Conservation (phyloP, 2,797 vertebrate genomes). For the Halcyon badia region DNA sequence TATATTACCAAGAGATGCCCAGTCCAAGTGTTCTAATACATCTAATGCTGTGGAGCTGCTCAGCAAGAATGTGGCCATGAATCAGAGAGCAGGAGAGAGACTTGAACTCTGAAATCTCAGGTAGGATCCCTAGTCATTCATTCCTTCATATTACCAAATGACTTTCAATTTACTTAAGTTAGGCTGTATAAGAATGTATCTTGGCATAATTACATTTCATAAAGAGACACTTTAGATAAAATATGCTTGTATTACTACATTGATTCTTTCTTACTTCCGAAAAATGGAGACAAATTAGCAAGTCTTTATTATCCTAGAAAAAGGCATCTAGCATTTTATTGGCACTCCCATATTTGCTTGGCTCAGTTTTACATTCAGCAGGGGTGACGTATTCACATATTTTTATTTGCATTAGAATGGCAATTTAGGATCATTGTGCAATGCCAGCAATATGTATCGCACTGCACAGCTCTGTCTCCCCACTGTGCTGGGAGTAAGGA, state of each 20-base stretch:
- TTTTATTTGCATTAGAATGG: constrained; percentile 59
- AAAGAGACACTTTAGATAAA: not conserved
- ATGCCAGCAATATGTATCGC: not conserved
- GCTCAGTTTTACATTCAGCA: constrained; percentile 46
- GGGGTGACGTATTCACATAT: constrained; percentile 52
- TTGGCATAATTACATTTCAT: not conserved
- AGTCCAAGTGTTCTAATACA: not conserved
- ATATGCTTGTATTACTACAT: not conserved
- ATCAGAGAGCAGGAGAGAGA: not conserved
- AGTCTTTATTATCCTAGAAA: constrained; percentile 52
- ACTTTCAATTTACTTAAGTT: not conserved
- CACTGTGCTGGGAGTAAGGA: not conserved
- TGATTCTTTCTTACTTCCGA: not conserved
- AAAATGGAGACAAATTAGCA: constrained; percentile 40
- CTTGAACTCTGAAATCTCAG: not conserved
- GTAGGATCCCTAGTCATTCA: not conserved
- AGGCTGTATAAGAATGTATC: not conserved
- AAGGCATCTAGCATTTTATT: constrained; percentile 48
- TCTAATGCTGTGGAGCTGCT: not conserved
- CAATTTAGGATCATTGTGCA: constrained; percentile 21
- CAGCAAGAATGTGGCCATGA: not conserved
- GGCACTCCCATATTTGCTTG: constrained; percentile 20
- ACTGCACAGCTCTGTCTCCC: constrained; percentile 43
- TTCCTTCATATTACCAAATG: not conserved
- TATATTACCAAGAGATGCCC: not conserved